phyloP scores from a whole-genome alignment of 2,888 invertebrate genomes.

The Agriotes lineatus region DNA sequence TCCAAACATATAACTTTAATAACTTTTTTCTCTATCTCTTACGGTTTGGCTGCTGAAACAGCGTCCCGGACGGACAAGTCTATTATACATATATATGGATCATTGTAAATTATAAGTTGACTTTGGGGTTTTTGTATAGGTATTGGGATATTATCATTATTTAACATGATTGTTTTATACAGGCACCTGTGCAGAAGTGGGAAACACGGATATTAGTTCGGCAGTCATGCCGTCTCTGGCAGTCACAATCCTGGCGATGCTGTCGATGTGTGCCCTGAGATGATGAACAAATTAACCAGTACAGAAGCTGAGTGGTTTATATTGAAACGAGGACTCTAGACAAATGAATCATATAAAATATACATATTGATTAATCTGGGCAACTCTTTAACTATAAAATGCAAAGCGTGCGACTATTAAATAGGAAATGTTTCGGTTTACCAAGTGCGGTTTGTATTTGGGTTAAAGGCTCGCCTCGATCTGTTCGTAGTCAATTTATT shows the following conservation, averaged over 20 bases:
- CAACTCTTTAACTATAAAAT: slow-evolving; percentile 19
- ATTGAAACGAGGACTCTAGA: slow-evolving; percentile 30
- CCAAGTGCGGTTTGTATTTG: slow-evolving; percentile 1
- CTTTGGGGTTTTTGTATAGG: too few relatives aligned
- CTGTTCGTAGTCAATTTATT: slow-evolving; percentile 41
- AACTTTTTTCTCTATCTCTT: too few relatives aligned
- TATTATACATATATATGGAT: too few relatives aligned
- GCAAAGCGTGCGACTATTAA: slow-evolving; percentile 4
- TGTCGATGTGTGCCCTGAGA: slow-evolving; percentile 25
- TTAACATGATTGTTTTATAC: too few relatives aligned
- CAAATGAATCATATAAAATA: slow-evolving; percentile 38
- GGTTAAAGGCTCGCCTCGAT: slow-evolving; percentile 9
- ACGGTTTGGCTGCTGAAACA: too few relatives aligned
- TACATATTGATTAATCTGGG: slow-evolving; percentile 32
- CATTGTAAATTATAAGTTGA: too few relatives aligned
- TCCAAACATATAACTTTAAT: too few relatives aligned
- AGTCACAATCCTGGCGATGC: slow-evolving; percentile 13
- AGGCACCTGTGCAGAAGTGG: slow-evolving; percentile 48
- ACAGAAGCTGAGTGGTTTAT: slow-evolving; percentile 16
- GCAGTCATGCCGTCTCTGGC: slow-evolving; percentile 24
- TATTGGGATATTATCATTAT: too few relatives aligned
- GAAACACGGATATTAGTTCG: slow-evolving; percentile 26
- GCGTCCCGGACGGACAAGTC: too few relatives aligned
- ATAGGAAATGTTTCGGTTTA: not conserved
- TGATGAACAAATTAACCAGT: slow-evolving; percentile 28